These are phyloP conservation scores for Torymus auratus DNA, from an alignment of 2,888 invertebrate species.

Conservation along the genomic window DNA sequence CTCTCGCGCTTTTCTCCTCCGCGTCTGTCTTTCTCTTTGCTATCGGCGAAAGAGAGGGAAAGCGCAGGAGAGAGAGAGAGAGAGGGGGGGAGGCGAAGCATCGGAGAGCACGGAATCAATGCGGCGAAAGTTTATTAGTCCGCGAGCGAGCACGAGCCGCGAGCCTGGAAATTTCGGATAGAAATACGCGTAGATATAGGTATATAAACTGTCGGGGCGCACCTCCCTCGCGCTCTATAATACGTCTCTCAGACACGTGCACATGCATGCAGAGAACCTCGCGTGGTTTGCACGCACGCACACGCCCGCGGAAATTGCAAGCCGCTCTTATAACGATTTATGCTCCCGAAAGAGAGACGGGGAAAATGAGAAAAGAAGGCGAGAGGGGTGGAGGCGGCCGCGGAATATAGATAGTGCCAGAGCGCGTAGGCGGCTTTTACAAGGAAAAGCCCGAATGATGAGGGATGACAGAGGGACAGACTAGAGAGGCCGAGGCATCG, in stretches of 20 bases:
- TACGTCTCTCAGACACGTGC: too few species aligned
- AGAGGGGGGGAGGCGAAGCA: conserved; percentile 4
- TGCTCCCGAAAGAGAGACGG: conserved; percentile 42
- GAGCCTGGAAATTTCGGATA: conserved; percentile 42
- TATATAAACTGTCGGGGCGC: too few species aligned
- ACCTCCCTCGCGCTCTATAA: too few species aligned
- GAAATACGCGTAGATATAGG: background rate
- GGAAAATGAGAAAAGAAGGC: conserved; percentile 34
- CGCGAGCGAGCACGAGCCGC: conserved; percentile 26
- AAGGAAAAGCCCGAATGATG: background rate
- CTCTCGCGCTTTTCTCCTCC: background rate
- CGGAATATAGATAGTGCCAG: background rate
- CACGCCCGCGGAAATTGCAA: conserved; percentile 45
- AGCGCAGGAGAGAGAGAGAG: background rate
- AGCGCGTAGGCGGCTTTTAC: background rate
- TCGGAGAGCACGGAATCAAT: conserved; percentile 44
- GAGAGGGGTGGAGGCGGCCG: background rate
- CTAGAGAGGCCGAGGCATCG: background rate
- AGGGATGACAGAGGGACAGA: background rate
- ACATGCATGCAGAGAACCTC: background rate
- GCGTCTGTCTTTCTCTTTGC: too few species aligned
- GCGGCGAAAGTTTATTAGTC: conserved; percentile 60
- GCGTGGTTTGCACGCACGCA: conserved; percentile 59
- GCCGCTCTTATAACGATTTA: conserved; percentile 56
- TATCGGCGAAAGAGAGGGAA: conserved; percentile 2